Conservation (phyloP, 2,113 vertebrate genomes). For the Monarcha castaneiventris region DNA sequence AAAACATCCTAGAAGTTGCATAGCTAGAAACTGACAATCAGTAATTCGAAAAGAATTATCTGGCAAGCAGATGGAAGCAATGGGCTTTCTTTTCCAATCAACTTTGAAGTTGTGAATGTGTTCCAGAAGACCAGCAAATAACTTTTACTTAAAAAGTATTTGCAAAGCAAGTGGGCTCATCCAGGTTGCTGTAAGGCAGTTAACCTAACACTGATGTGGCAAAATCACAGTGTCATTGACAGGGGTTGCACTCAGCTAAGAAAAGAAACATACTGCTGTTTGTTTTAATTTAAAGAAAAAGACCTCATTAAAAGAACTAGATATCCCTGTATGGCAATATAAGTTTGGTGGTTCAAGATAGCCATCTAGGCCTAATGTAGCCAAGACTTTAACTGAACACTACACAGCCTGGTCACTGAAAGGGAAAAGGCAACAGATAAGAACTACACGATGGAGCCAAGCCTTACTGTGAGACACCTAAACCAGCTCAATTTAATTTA, state of each 20-base stretch:
- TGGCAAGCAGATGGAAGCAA: constrained; percentile 32
- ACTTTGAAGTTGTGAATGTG: background rate
- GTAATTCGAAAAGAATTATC: constrained; percentile 13
- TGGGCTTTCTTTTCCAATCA: background rate
- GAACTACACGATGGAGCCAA: background rate
- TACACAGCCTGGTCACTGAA: background rate
- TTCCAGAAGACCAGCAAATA: constrained; percentile 8
- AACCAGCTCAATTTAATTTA: background rate
- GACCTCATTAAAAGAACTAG: background rate
- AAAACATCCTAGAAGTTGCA: constrained; percentile 47
- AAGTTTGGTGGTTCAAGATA: background rate
- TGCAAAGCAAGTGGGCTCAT: constrained; percentile 3
- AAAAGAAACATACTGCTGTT: background rate
- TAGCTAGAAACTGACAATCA: constrained; percentile 54
- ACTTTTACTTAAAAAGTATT: background rate
- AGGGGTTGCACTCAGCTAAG: background rate
- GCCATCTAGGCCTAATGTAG: background rate
- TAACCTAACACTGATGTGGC: constrained; percentile 3
- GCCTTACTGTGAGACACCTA: background rate
- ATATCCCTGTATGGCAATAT: background rate
- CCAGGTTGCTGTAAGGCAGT: background rate
- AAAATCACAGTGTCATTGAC: background rate
- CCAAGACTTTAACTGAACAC: background rate
- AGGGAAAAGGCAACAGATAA: background rate
- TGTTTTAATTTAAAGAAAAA: background rate